Evolutionary conservation across 2,888 invertebrate genomes (phyloP).

Genomic region (Protonemura montana): DNA sequence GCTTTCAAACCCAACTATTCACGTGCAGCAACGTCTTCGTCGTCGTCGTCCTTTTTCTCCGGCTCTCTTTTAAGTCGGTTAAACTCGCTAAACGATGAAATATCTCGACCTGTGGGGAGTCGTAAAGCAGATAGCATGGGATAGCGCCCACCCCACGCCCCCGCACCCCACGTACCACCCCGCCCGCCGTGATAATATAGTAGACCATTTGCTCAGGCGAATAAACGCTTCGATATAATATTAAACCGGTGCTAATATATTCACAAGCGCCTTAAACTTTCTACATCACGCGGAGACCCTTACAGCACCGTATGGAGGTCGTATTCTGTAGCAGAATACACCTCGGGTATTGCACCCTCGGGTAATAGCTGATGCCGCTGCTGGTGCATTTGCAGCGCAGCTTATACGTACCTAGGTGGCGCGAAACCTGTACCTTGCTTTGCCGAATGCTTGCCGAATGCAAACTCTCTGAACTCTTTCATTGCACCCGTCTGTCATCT

Average conservation of each 20-base stretch:
- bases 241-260: conserved; percentile 14
- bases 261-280: not conserved
- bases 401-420: not conserved
- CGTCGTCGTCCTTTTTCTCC: not conserved
- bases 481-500: not conserved
- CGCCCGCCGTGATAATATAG: not conserved
- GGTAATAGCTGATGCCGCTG: not conserved
- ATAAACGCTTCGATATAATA: conserved; percentile 18
- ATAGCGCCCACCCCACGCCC: not conserved
- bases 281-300: not conserved
- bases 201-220: not conserved
- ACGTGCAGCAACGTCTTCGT: not conserved
- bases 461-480: not conserved
- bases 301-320: not conserved
- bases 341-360: not conserved
- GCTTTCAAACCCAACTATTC: not conserved
- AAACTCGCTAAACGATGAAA: conserved; percentile 21
- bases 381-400: not conserved
- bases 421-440: too few relatives aligned
- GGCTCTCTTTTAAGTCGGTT: not conserved
- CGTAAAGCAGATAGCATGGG: conserved; percentile 15
- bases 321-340: not conserved
- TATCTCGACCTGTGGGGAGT: conserved; percentile 5
- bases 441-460: too few relatives aligned
- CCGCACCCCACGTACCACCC: not conserved